These are phyloP conservation scores for human DNA, from an alignment of 2,113 vertebrate genomes.

Conservation along the genomic window DNA sequence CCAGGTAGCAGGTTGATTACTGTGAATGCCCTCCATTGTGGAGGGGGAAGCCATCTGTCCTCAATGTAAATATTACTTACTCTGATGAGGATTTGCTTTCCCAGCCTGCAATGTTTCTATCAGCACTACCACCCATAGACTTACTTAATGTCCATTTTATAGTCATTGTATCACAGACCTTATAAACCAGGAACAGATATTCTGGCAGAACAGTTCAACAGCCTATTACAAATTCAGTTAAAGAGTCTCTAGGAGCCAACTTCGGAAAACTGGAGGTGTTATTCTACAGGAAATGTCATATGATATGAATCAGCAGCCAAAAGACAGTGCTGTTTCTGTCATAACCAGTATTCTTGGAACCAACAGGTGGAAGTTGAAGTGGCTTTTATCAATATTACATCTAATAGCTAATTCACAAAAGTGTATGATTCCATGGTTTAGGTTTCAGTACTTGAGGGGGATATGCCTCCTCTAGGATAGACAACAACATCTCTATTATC, in stretches of 20 bases:
- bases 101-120: neutral
- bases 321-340: neutral
- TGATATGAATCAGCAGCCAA: neutral
- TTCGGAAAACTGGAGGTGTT: neutral
- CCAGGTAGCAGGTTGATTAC: neutral
- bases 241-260: neutral
- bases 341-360: neutral
- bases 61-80: constrained; percentile 15
- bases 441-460: neutral
- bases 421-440: neutral
- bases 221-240: neutral
- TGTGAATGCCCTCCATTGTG: neutral
- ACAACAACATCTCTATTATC: neutral
- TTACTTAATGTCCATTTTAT: neutral
- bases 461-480: neutral
- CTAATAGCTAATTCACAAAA: neutral
- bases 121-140: neutral
- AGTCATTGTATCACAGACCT: neutral
- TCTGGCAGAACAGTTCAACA: neutral
- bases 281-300: neutral
- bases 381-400: neutral
- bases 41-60: neutral
- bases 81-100: neutral
- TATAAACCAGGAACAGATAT: neutral
- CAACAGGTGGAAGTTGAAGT: neutral